These are phyloP conservation scores for Poliocrania exsul DNA, from an alignment of 2,797 vertebrate genomes.

Conservation along the genomic window DNA sequence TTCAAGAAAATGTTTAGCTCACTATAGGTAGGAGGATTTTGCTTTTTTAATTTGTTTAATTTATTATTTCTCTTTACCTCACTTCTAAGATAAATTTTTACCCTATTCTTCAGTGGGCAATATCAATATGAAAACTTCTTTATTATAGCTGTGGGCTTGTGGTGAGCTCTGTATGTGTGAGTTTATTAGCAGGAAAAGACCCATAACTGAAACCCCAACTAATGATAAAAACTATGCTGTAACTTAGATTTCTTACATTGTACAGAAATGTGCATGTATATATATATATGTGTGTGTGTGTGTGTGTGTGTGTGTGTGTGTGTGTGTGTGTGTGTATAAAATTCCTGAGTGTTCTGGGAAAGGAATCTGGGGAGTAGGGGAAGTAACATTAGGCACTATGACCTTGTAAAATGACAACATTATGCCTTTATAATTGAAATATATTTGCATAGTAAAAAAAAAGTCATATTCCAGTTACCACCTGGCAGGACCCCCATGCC, in stretches of 20 bases:
- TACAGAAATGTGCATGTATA: neutral
- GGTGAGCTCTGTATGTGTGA: neutral
- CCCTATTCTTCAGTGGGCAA: neutral
- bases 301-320: neutral
- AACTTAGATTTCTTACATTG: neutral
- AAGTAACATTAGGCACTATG: neutral
- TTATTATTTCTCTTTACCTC: neutral
- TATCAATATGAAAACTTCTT: neutral
- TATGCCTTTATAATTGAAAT: constrained; percentile 56
- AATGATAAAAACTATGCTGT: neutral
- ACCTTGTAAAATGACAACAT: constrained; percentile 36
- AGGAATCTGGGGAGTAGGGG: neutral
- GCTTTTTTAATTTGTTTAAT: neutral
- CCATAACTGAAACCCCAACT: neutral
- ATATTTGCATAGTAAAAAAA: constrained; percentile 58
- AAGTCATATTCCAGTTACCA: constrained; percentile 32
- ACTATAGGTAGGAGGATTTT: neutral
- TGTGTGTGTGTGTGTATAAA: neutral
- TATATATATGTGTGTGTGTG: neutral
- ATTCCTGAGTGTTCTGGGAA: neutral
- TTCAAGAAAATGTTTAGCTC: neutral
- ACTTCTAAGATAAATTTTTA: neutral
- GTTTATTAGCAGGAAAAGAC: constrained; percentile 36
- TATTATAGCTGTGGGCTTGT: constrained; percentile 16
- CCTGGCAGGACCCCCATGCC: constrained; percentile 20